Percentiles rank a stretch among this genome's conserved stretches.
Evolutionary conservation across 2,113 vertebrate species (phyloP).

Genomic region (Cryptoleucopteryx plumbea): DNA sequence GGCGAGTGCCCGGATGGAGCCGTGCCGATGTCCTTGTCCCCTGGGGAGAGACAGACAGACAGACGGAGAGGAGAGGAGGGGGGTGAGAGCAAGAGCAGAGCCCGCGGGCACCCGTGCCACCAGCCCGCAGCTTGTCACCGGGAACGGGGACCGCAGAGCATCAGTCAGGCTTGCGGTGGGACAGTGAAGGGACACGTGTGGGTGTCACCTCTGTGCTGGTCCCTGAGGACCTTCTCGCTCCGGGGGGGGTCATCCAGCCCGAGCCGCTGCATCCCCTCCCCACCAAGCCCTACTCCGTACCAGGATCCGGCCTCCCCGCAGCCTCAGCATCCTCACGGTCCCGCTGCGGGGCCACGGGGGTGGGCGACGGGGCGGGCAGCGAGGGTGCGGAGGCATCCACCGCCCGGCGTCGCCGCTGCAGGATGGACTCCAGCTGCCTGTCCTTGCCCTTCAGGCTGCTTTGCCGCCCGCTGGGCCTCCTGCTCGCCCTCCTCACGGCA

Average conservation of each 20-base stretch:
- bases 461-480: background rate
- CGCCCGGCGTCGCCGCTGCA: constrained; percentile 74
- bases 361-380: accelerated
- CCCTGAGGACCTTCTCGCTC: background rate
- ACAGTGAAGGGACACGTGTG: background rate
- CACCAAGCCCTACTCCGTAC: background rate
- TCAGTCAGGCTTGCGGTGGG: accelerated
- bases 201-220: background rate
- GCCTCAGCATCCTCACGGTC: background rate
- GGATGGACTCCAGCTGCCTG: constrained; percentile 71
- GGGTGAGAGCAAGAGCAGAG: background rate
- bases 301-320: accelerated
- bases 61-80: background rate
- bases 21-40: no score
- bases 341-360: background rate
- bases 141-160: background rate
- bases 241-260: background rate
- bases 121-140: accelerated
- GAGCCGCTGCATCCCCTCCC: accelerated
- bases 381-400: background rate
- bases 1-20: no score
- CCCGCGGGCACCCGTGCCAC: accelerated
- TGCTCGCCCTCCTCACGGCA: constrained; percentile 13
- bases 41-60: background rate
- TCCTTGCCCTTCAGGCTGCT: constrained; percentile 49